Evolutionary conservation across 2,113 vertebrate species (phyloP), one percentile per base, ranked within the genome.

Genomic region (Laterallus jamaicensis): DNA sequence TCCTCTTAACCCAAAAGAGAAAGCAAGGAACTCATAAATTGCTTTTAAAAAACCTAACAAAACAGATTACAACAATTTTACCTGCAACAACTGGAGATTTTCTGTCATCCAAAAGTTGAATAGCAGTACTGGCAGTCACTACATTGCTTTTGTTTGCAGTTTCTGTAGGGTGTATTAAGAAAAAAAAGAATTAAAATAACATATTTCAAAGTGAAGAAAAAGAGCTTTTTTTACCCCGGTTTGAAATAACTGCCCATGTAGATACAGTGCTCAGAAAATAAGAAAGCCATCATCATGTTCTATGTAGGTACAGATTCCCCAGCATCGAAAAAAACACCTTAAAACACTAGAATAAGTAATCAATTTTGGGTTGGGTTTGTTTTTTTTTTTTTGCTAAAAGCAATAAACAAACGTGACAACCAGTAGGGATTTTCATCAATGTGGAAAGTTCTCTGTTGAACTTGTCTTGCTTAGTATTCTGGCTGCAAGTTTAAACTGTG

Each of bases 61-160:
- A 80, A 59, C 2, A 28, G 60, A 60, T 5, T 16, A 26, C 14
- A 67, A n/a, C 20, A 40, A 55, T 49, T 94, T 96, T 99, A 99
- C 99, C 99, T 98, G 99, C 99, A 94, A 99, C 99, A 89, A 99
- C 98, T 5, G 99, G 99, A 42, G 99, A 99, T 96, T 99, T 99
- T 96, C 99, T 98, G 96, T 99, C 99, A 96, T 99, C 99, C 81
- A 99, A 93, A 77, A 99, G 98, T 52, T 99, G 99, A 96, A 99
- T 99, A 74, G 99, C 99, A 55, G 99, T 99, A 92, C 99, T 99
- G 68, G 99, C 99, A 94, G 99, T 98, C 70, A 99, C 98, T 74
- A 99, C 99, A 5, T 98, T 98, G 90, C 99, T 99, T 98, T 98
- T 99, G 98, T 99, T 99, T 96, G 98, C 98, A 21, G 98, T 97